Evolutionary conservation across 2,113 vertebrate genomes (phyloP), one percentile per base, ranked within the genome.

Genomic region (Zosterops lateralis): DNA sequence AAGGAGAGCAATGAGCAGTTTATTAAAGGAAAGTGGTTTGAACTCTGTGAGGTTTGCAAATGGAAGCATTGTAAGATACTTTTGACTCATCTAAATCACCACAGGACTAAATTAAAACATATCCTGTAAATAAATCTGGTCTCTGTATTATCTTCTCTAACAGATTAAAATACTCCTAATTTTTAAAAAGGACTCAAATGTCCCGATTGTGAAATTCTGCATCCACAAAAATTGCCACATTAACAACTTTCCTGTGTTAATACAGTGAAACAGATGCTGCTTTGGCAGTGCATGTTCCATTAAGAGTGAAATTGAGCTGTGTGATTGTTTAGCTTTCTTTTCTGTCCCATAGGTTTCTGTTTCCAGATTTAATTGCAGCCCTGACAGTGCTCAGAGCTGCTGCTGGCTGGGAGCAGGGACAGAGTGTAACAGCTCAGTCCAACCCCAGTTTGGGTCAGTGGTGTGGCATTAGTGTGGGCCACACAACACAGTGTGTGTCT

Each of bases 21-120:
- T 93, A 95, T 90, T 92, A 85, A 94, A 94, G n/a, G 40, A 61
- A 92, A 95, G 64, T 70, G n/a, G n/a, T 85, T 92, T 95, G 84
- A 96, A 90, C 60, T 92, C 87, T 45, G 31, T 18, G 67, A 91
- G 47, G 48, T 51, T 87, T 89, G 78, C 31, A 92, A 91, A 94
- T 87, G 87, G 72, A 90, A 77, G 25, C 75, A 67, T 92, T 94
- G 81, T 57, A 77, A 90, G 56, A 60, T 87, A 64, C n/a, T 86
- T 89, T 71, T 73, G 21, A 81, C n/a, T 88, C 48, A 42, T 85
- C 72, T 83, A 77, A 85, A 80, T 80, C 48, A 61, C 57, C 44
- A 67, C 9, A 90, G 31, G 44, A 84, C 61, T 84, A 94, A 94
- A 90, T 93, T 67, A 88, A 90, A 93, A 89, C 62, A 53, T 60